Evolutionary conservation across 2,888 invertebrate species (phyloP), one percentile per base, ranked within the genome.

Genomic region (Hypolimnas misippus): DNA sequence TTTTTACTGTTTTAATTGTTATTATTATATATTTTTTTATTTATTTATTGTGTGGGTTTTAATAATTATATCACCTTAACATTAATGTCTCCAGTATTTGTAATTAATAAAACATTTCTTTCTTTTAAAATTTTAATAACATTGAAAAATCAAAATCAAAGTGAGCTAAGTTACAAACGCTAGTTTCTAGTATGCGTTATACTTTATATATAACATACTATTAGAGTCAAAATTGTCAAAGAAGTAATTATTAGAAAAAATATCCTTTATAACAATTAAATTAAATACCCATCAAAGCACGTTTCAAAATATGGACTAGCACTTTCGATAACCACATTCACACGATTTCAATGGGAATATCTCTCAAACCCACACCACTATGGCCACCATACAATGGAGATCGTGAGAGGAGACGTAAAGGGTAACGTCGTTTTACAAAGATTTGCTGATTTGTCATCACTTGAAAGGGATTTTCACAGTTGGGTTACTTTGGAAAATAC

Each of bases 381-480:
- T 42, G 49, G 60, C 10, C 49, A 60, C 49, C 38, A 16, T 54
- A 50, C 19, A 29, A 14, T 35, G 7, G 53, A 54, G 25, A 60
- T 60, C 33, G 19, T n/a, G n/a, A n/a, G n/a, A 44, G 7, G 14
- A 21, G 46, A 25, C 46, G 49, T 25, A 35, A 31, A 50, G 49
- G 49, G 49, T 49, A 38, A 55, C 40, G 49, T n/a, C 51, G 58
- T 49, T 60, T 60, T 49, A 54, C 54, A 29, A 44, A 50, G 40
- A 53, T 19, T 21, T 19, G 54, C 60, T 60, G 60, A 60, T 60
- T 60, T 60, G 60, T 60, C 60, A 60, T 50, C 60, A 31, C 50
- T 50, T 38, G 38, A 60, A 60, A 46, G 29, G 49, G 35, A 35
- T 54, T 60, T 49, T 40, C 35, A 55, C 49, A 54, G 49, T 46